Evolutionary conservation across 1,140 invertebrate genomes (phyloP).

Genomic region (silkworm (Bombyx mori)): DNA sequence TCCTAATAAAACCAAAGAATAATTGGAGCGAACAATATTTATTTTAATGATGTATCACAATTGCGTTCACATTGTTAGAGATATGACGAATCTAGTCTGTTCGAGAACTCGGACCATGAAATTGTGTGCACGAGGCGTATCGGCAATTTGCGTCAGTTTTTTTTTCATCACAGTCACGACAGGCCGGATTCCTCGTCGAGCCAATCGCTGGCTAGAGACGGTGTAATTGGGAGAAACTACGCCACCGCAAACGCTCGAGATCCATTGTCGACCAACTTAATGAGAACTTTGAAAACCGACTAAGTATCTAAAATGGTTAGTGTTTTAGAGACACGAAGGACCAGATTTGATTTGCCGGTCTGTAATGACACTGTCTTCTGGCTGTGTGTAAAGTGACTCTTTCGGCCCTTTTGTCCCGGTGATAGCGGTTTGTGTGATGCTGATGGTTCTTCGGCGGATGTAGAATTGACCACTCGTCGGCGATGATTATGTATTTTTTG

Average conservation of each 20-base stretch:
- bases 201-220: constrained; percentile 61
- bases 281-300: constrained; percentile 39
- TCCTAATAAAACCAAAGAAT: no score
- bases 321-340: constrained; percentile 20
- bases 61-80: constrained; percentile 41
- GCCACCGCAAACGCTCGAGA: constrained; percentile 56
- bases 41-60: no score
- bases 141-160: constrained; percentile 68
- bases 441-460: background rate
- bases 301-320: constrained; percentile 11
- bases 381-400: constrained; percentile 42
- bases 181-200: constrained; percentile 56
- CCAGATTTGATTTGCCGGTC: constrained; percentile 31
- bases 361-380: constrained; percentile 42
- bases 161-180: constrained; percentile 65
- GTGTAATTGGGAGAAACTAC: constrained; percentile 66
- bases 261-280: constrained; percentile 34
- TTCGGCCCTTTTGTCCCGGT: constrained; percentile 49
- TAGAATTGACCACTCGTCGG: constrained; percentile 21
- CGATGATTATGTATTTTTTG: constrained; percentile 31
- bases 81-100: constrained; percentile 64
- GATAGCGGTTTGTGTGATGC: background rate
- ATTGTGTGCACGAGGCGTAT: constrained; percentile 69
- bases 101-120: constrained; percentile 59
- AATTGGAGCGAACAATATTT: no score